Evolutionary conservation across 2,113 vertebrate genomes (phyloP).

Genomic region (Pica pica): DNA sequence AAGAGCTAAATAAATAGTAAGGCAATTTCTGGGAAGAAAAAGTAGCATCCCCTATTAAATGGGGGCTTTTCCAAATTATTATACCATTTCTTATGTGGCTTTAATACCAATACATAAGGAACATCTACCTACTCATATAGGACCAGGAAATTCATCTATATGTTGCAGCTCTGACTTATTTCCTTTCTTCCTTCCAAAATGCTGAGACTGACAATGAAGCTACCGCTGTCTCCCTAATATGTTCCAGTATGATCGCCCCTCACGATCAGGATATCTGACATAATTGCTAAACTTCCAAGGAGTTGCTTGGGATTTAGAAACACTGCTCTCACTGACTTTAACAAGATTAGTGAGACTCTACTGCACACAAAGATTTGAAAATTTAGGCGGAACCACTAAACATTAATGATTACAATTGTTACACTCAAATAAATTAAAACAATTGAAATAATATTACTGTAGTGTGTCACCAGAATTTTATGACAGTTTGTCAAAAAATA

Average conservation of each 20-base stretch:
- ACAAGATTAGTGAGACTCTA: not conserved
- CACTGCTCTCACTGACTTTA: not conserved
- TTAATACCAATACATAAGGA: not conserved
- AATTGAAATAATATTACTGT: not conserved
- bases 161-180: not conserved
- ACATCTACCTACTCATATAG: not conserved
- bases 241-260: not conserved
- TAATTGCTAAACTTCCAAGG: not conserved
- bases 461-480: not conserved
- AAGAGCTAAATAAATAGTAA: not conserved
- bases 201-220: not conserved
- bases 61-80: not conserved
- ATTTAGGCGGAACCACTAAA: not conserved
- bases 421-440: not conserved
- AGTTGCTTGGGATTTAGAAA: not conserved
- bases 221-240: not conserved
- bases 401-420: not conserved
- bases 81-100: not conserved
- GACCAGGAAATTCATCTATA: not conserved
- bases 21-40: not conserved
- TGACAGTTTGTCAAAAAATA: not conserved
- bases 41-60: not conserved
- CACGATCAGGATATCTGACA: not conserved
- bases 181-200: not conserved
- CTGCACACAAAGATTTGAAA: not conserved